phyloP scores from a whole-genome alignment of 2,113 vertebrate species.

The Anguilla rostrata region DNA sequence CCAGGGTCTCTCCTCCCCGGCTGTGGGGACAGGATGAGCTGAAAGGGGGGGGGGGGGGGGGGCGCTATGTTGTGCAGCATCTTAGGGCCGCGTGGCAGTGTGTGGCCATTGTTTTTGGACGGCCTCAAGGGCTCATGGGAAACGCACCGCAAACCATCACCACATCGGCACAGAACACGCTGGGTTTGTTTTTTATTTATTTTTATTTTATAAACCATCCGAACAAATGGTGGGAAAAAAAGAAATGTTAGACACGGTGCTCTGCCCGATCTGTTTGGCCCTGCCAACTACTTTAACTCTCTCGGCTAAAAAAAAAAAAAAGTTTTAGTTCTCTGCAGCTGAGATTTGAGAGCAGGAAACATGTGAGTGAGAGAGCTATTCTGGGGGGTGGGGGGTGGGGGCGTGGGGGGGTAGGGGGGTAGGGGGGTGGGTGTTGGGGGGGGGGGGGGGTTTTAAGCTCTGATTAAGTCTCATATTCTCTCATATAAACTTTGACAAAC shows the following conservation, averaged over 20 bases:
- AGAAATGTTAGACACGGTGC: not conserved
- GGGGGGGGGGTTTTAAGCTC: no score
- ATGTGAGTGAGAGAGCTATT: not conserved
- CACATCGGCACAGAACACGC: constrained; percentile 33
- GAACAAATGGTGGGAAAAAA: not conserved
- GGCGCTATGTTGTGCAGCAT: no score
- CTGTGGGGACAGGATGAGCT: no score
- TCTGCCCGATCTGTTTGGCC: not conserved
- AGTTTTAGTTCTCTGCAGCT: no score
- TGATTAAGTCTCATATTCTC: not conserved
- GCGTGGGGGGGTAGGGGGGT: no score
- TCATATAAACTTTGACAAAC: not conserved
- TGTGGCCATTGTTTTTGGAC: not conserved
- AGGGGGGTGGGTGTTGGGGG: no score
- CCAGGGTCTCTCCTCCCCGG: no score
- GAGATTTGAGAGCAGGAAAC: not conserved
- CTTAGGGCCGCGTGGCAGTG: no score
- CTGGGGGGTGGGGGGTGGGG: no score
- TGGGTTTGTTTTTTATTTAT: not conserved
- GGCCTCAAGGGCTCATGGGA: constrained; percentile 10
- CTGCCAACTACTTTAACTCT: not conserved
- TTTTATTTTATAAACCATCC: not conserved
- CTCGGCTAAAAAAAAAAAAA: no score
- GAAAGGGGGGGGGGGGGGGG: no score
- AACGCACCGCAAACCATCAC: constrained; percentile 16